phyloP scores from a whole-genome alignment of 2,797 vertebrate genomes.

The Enoplosus armatus region DNA sequence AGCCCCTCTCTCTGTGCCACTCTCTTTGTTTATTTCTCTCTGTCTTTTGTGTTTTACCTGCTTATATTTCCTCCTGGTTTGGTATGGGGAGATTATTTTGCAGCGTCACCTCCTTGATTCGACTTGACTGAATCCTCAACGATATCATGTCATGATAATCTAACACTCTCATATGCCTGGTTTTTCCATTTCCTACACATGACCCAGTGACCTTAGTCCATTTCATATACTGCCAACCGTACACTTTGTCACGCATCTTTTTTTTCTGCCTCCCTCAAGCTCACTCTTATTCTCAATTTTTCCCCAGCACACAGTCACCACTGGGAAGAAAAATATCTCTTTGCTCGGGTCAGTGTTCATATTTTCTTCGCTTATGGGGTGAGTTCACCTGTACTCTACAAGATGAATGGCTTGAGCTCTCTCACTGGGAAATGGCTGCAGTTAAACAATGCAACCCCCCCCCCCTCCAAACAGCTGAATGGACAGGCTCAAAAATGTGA shows the following conservation, averaged over 20 bases:
- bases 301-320: conserved; percentile 35
- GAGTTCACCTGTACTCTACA: conserved; percentile 68
- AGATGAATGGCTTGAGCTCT: conserved; percentile 71
- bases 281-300: conserved; percentile 40
- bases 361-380: conserved; percentile 64
- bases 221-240: conserved; percentile 47
- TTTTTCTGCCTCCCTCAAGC: conserved; percentile 44
- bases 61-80: conserved; percentile 49
- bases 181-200: conserved; percentile 61
- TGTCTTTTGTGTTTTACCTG: conserved; percentile 55
- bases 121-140: conserved; percentile 42
- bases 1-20: conserved; percentile 39
- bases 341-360: conserved; percentile 71
- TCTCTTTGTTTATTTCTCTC: conserved; percentile 58
- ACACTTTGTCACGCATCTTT: conserved; percentile 38
- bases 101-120: conserved; percentile 48
- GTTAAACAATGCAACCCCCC: conserved; percentile 68
- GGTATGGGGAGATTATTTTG: conserved; percentile 43
- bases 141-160: conserved; percentile 52
- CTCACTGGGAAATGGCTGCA: conserved; percentile 63
- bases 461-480: conserved; percentile 61
- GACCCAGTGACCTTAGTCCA: conserved; percentile 53
- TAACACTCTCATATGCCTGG: conserved; percentile 42
- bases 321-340: conserved; percentile 60
- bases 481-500: conserved; percentile 58